Evolutionary conservation across 2,888 invertebrate genomes (phyloP).

Genomic region (Parelbella ahira): DNA sequence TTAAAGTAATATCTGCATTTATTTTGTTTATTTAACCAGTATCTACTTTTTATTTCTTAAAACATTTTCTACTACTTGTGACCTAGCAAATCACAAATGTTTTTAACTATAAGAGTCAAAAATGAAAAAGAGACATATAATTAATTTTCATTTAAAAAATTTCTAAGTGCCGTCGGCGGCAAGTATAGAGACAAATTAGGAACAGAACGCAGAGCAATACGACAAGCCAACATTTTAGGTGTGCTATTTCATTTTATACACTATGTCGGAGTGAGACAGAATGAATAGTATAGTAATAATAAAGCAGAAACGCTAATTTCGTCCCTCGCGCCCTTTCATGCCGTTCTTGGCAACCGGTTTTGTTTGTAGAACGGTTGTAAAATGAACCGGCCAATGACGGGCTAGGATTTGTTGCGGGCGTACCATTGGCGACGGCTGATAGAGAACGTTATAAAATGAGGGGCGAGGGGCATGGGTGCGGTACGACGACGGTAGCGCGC

Average conservation of each 20-base stretch:
- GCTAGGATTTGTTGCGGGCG: conserved; percentile 51
- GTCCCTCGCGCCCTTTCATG: conserved; percentile 74
- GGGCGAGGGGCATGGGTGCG: conserved; percentile 61
- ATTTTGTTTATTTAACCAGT: no score
- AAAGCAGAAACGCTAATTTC: conserved; percentile 51
- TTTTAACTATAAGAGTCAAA: no score
- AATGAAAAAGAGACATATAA: no score
- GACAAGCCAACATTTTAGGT: conserved; percentile 36
- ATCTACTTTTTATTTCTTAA: no score
- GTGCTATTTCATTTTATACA: conserved; percentile 34
- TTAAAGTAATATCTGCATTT: no score
- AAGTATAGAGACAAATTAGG: not conserved
- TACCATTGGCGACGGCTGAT: conserved; percentile 66
- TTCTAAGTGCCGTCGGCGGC: not conserved
- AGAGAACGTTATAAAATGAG: conserved; percentile 49
- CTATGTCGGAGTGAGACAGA: conserved; percentile 45
- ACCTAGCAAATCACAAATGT: no score
- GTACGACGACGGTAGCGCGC: conserved; percentile 54
- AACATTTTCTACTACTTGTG: no score
- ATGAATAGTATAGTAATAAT: conserved; percentile 55
- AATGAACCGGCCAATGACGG: conserved; percentile 58
- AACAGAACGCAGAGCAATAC: no score
- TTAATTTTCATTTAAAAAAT: not conserved
- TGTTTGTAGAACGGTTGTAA: conserved; percentile 72
- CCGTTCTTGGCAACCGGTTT: conserved; percentile 74